Evolutionary conservation across 2,113 vertebrate genomes (phyloP), one percentile per base, ranked within the genome.

Genomic region (Aegotheles bennettii): DNA sequence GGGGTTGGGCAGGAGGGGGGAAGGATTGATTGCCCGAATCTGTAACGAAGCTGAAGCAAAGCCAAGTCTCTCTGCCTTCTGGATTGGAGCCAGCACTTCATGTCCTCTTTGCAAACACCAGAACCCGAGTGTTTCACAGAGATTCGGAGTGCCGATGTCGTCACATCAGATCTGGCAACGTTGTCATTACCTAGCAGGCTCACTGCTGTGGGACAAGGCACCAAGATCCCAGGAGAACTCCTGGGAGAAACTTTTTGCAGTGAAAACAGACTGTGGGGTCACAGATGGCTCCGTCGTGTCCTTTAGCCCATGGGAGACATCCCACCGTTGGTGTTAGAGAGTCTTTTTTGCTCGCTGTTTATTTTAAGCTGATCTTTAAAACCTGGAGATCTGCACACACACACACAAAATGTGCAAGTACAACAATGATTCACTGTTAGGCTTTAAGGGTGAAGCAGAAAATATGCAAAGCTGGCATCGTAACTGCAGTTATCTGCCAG

Each of bases 81-180:
- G 88, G 80, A 29, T 67, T 42, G 18, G 83, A 94, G 92, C 93
- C 88, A 93, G 61, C 23, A 7, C 31, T 85, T 93, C 38, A 19
- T 90, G 94, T 92, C 79, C 80, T 83, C 43, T 77, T 71, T 53
- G 83, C n/a, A 81, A 96, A 74, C 82, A 51, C 56, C 71, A 78
- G 56, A 73, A 87, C 40, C 43, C 45, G 19, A 84, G 85, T 81
- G 76, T 86, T 83, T 48, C 20, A 19, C 47, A 42, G 54, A 42
- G 82, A 47, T 79, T 81, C 7, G 7, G 74, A 79, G 36, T 18
- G 48, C 81, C 89, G 92, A 56, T 84, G 90, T 56, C 60, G 11
- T 31, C 24, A 38, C 63, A 23, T 92, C 77, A 48, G 69, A 5
- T 38, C 64, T 90, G 92, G 79, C 78, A 68, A 11, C 19, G 5